Percentiles rank a stretch among this genome's conserved stretches.
Evolutionary conservation across 1,140 invertebrate species (phyloP).

Genomic region (Hypsibius dujardini): DNA sequence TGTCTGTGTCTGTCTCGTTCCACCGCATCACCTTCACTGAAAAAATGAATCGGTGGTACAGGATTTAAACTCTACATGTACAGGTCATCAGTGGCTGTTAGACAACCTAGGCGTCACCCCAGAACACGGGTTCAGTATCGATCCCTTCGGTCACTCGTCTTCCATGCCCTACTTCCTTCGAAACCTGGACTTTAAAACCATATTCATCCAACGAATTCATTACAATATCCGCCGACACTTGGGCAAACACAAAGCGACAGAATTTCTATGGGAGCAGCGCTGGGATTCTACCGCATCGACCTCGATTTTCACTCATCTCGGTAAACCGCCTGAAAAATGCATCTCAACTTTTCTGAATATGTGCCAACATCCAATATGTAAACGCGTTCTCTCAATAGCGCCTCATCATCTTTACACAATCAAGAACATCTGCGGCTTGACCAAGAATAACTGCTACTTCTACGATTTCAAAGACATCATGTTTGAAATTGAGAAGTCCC

Average conservation of each 20-base stretch:
- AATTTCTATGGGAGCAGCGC: slow-evolving; percentile 66
- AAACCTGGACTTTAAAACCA: slow-evolving; percentile 45
- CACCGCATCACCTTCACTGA: neutral
- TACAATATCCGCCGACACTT: slow-evolving; percentile 69
- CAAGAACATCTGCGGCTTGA: slow-evolving; percentile 74
- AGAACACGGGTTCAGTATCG: slow-evolving; percentile 64
- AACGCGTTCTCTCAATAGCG: too few relatives aligned
- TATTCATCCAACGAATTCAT: slow-evolving; percentile 35
- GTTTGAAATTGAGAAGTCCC: slow-evolving; percentile 37
- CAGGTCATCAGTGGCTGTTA: slow-evolving; percentile 73
- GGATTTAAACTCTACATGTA: slow-evolving; percentile 23
- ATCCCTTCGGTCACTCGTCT: slow-evolving; percentile 70
- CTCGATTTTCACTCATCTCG: slow-evolving; percentile 60
- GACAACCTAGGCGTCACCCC: slow-evolving; percentile 53
- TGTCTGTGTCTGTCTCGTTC: neutral
- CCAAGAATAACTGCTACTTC: slow-evolving; percentile 30
- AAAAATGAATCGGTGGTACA: neutral
- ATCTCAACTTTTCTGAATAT: too few relatives aligned
- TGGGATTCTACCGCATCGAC: slow-evolving; percentile 42
- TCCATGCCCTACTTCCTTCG: slow-evolving; percentile 65
- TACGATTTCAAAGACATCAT: slow-evolving; percentile 17
- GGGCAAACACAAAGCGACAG: slow-evolving; percentile 58
- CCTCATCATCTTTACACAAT: slow-evolving; percentile 90
- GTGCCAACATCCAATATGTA: too few relatives aligned
- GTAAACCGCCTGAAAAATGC: too few relatives aligned